A percentile compares a stretch with the other conserved stretches of the same genome.
Evolutionary conservation across 2,888 invertebrate species (phyloP).

Genomic region (Mylabris sibirica): DNA sequence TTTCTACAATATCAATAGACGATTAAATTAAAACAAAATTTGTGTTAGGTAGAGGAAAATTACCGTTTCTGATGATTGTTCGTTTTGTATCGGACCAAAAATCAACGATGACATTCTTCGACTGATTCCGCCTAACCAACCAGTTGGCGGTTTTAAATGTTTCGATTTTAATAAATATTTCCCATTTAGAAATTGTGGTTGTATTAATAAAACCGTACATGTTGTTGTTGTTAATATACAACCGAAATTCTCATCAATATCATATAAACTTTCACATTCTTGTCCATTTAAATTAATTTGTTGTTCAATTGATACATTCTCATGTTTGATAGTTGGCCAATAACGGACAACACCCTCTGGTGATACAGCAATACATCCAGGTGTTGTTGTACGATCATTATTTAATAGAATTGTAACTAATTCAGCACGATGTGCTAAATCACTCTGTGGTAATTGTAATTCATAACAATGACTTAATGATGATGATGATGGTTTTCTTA

Average conservation of each 20-base stretch:
- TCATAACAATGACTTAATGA: conserved; percentile 77
- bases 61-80: conserved; percentile 71
- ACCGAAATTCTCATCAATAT: conserved; percentile 73
- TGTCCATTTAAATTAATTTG: conserved; percentile 87
- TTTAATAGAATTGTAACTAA: conserved; percentile 77
- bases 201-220: conserved; percentile 80
- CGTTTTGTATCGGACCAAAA: conserved; percentile 75
- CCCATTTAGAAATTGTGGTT: conserved; percentile 70
- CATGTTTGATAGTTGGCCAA: conserved; percentile 91
- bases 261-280: conserved; percentile 80
- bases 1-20: not conserved
- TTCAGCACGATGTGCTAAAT: conserved; percentile 88
- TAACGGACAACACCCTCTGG: conserved; percentile 91
- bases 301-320: conserved; percentile 84
- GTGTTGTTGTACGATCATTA: conserved; percentile 65
- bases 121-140: conserved; percentile 88
- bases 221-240: conserved; percentile 91
- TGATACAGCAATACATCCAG: conserved; percentile 90
- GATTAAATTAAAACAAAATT: not conserved
- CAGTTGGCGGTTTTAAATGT: conserved; percentile 76
- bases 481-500: not conserved
- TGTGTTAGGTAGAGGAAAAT: conserved; percentile 46
- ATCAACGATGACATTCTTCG: conserved; percentile 81
- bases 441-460: conserved; percentile 88
- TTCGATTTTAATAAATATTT: conserved; percentile 74